These are phyloP conservation scores for Cartodere bifasciata DNA, from an alignment of 2,888 invertebrate genomes.

Conservation along the genomic window DNA sequence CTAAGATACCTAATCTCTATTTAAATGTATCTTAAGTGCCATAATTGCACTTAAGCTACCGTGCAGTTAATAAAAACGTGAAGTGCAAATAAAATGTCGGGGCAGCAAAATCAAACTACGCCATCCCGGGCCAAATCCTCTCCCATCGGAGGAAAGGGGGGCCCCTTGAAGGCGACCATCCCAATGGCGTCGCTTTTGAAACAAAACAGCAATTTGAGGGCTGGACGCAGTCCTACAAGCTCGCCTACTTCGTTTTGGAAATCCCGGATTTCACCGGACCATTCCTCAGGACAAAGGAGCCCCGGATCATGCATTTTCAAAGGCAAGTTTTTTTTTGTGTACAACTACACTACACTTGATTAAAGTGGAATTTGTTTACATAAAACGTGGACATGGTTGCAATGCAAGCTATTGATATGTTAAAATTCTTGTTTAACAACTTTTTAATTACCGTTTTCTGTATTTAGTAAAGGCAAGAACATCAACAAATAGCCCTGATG, in stretches of 20 bases:
- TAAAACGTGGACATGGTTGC: too few relatives aligned
- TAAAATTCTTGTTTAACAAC: conserved; percentile 1
- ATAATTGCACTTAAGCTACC: too few relatives aligned
- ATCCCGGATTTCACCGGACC: conserved; percentile 53
- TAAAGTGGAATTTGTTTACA: conserved; percentile 1
- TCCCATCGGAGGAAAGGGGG: conserved; percentile 48
- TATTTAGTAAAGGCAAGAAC: conserved; percentile 40
- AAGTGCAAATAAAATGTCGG: conserved; percentile 36
- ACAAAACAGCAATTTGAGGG: conserved; percentile 42
- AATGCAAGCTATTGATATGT: background rate
- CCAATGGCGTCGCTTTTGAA: conserved; percentile 62
- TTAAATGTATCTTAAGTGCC: too few relatives aligned
- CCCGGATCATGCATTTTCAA: conserved; percentile 61
- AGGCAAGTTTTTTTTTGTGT: conserved; percentile 39
- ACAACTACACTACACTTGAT: background rate
- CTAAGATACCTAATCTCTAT: too few relatives aligned
- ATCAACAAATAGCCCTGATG: conserved; percentile 36
- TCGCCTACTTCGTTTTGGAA: conserved; percentile 56
- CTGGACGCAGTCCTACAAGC: conserved; percentile 50
- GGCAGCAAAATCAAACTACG: conserved; percentile 30
- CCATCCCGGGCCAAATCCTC: conserved; percentile 48
- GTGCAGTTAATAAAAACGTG: too few relatives aligned
- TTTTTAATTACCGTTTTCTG: background rate
- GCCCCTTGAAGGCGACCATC: conserved; percentile 64
- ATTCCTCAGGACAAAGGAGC: conserved; percentile 57